Percentiles rank a stretch among this genome's conserved stretches.
phyloP scores from a whole-genome alignment of 53 echinoderm and acorn worm species.

The Stichopus horrens region DNA sequence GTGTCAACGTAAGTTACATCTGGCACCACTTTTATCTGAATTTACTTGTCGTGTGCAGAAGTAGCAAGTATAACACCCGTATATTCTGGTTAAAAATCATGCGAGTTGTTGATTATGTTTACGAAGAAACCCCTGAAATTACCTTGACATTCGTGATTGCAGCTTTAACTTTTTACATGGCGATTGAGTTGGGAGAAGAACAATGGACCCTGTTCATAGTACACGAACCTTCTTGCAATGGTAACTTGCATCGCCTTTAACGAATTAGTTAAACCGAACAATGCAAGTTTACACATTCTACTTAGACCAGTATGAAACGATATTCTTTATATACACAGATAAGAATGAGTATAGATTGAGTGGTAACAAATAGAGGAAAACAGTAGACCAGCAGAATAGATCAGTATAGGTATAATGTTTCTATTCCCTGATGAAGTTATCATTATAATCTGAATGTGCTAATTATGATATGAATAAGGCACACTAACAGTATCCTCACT shows the following conservation, averaged over 20 bases:
- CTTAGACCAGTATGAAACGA: too few species aligned
- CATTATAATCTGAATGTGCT: too few species aligned
- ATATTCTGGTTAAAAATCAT: slow-evolving; percentile 22
- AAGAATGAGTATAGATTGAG: too few species aligned
- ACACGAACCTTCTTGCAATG: neutral
- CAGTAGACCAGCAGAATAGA: too few species aligned
- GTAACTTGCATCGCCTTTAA: neutral
- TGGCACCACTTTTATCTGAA: slow-evolving; percentile 59
- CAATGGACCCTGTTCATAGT: slow-evolving; percentile 11
- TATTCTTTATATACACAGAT: too few species aligned
- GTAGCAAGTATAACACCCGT: slow-evolving; percentile 4
- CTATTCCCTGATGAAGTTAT: too few species aligned
- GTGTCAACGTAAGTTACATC: slow-evolving; percentile 48
- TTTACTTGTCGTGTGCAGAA: slow-evolving; percentile 49
- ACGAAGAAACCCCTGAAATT: neutral
- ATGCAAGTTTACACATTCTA: too few species aligned
- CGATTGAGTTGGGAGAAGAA: slow-evolving; percentile 8
- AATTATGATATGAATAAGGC: too few species aligned
- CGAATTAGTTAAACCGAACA: too few species aligned
- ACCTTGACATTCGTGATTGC: neutral
- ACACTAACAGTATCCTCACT: too few species aligned
- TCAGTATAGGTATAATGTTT: too few species aligned
- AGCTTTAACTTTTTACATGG: slow-evolving; percentile 17
- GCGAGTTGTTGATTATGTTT: slow-evolving; percentile 1
- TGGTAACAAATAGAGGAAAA: too few species aligned